A percentile compares a stretch with the other conserved stretches of the same genome.
phyloP scores from a whole-genome alignment of 2,797 vertebrate species.

The Otus scops region DNA sequence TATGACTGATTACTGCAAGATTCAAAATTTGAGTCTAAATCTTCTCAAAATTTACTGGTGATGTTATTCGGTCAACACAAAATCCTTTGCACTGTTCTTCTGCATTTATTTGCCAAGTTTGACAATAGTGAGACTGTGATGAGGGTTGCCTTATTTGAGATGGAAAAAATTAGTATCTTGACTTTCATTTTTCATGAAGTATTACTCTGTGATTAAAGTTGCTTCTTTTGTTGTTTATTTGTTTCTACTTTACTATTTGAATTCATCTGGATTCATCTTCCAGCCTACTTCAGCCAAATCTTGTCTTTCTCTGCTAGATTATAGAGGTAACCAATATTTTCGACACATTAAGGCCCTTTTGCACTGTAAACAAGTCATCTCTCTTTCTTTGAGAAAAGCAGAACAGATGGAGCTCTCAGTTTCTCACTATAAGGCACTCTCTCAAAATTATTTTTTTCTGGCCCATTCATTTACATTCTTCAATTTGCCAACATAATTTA shows the following conservation, averaged over 20 bases:
- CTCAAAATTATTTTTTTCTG: constrained; percentile 10
- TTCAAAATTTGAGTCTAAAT: background rate
- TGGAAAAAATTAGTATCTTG: background rate
- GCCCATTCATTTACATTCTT: background rate
- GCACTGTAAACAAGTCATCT: background rate
- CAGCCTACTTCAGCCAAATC: background rate
- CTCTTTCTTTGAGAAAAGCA: background rate
- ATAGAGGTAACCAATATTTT: background rate
- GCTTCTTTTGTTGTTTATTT: background rate
- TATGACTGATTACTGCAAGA: background rate
- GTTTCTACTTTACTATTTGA: background rate
- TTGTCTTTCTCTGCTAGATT: background rate
- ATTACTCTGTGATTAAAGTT: background rate
- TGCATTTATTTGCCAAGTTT: background rate
- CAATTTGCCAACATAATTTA: background rate
- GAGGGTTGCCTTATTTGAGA: background rate
- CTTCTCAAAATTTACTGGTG: background rate
- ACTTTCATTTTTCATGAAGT: background rate
- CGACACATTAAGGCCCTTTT: background rate
- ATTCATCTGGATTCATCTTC: constrained; percentile 6
- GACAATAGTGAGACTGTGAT: background rate
- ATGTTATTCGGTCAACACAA: background rate
- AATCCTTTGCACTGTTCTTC: background rate
- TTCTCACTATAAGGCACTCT: background rate
- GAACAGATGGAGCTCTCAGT: constrained; percentile 24